phyloP scores from a whole-genome alignment of 37 sponge, comb jelly and placozoan genomes.

The Oscarella lobularis region DNA sequence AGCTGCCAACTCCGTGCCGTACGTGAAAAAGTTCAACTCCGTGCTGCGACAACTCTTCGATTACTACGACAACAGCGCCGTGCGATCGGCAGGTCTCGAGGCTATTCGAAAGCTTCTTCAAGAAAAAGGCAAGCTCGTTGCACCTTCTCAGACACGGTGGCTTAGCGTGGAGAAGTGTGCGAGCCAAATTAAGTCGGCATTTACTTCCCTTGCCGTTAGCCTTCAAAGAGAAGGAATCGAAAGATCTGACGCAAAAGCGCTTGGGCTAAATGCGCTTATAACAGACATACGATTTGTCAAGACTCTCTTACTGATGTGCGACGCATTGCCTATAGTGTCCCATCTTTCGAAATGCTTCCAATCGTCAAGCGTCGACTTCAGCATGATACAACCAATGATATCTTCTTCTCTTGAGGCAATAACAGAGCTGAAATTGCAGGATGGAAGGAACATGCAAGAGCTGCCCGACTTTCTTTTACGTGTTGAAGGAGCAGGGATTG shows the following conservation, averaged over 20 bases:
- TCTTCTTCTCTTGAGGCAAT: slow-evolving; percentile 5
- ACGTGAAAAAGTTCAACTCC: slow-evolving; percentile 1
- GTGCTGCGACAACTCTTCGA: background rate
- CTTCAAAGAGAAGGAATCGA: background rate
- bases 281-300: background rate
- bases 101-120: slow-evolving; percentile 4
- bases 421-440: background rate
- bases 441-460: slow-evolving; percentile 2
- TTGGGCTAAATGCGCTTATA: background rate
- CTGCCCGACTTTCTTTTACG: slow-evolving; percentile 2
- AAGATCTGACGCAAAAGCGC: background rate
- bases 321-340: background rate
- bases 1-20: background rate
- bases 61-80: slow-evolving; percentile 4
- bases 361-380: background rate
- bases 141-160: background rate
- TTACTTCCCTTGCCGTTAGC: background rate
- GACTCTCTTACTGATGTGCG: background rate
- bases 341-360: background rate
- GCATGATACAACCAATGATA: background rate
- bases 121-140: background rate
- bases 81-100: background rate
- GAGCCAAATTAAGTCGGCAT: background rate
- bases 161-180: background rate
- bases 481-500: background rate